Evolutionary conservation across 2,888 invertebrate genomes (phyloP).

Genomic region (Agonum fuliginosum): DNA sequence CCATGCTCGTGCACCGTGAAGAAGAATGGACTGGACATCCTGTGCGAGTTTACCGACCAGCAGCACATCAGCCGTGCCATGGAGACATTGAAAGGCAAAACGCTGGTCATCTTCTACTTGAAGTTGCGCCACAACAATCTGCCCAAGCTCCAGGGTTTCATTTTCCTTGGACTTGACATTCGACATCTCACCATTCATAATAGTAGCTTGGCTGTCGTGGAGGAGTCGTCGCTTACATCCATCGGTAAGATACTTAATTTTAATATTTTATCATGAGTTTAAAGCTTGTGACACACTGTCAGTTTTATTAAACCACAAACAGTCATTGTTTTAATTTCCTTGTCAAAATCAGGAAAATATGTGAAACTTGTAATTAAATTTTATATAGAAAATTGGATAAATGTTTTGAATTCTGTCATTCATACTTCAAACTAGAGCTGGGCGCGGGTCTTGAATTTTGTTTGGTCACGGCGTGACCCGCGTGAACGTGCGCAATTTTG

Average conservation of each 20-base stretch:
- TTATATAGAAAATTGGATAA: too few relatives aligned
- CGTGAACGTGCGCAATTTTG: too few relatives aligned
- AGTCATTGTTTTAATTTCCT: too few relatives aligned
- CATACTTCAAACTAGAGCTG: too few relatives aligned
- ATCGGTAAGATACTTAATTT: conserved; percentile 79
- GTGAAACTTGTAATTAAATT: too few relatives aligned
- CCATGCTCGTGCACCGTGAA: conserved; percentile 91
- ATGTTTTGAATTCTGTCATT: too few relatives aligned
- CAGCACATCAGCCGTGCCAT: conserved; percentile 87
- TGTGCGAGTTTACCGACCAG: conserved; percentile 91
- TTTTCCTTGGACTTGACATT: conserved; percentile 91
- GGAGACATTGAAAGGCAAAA: conserved; percentile 86
- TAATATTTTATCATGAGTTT: too few relatives aligned
- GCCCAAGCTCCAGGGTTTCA: conserved; percentile 88
- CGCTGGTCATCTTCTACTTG: conserved; percentile 89
- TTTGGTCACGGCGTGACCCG: too few relatives aligned
- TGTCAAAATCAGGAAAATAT: too few relatives aligned
- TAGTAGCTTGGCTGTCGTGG: conserved; percentile 90
- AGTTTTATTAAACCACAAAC: too few relatives aligned
- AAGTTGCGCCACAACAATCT: conserved; percentile 91
- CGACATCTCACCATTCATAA: conserved; percentile 92
- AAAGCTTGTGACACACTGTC: too few relatives aligned
- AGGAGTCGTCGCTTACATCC: conserved; percentile 90
- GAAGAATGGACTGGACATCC: conserved; percentile 90
- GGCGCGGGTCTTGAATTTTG: too few relatives aligned